A percentile compares a stretch with the other conserved stretches of the same genome.
Evolutionary conservation across 2,113 vertebrate species (phyloP).

Genomic region (Ctenomys sociabilis): DNA sequence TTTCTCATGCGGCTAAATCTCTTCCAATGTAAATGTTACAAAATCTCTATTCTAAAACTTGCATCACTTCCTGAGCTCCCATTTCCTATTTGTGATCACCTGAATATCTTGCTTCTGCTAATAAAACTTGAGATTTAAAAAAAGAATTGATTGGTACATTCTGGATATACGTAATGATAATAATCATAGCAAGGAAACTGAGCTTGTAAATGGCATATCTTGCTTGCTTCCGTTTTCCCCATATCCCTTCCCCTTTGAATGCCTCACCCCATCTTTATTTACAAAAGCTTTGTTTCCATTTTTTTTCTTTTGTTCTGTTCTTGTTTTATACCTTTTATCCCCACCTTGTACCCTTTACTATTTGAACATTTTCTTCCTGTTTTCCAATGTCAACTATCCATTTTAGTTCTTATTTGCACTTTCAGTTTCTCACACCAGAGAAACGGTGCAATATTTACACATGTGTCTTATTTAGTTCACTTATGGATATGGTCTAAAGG

Average conservation of each 20-base stretch:
- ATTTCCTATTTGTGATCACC: neutral
- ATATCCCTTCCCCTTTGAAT: neutral
- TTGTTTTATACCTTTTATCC: neutral
- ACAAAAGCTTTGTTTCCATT: neutral
- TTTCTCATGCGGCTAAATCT: neutral
- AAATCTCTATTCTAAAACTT: neutral
- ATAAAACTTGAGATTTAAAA: neutral
- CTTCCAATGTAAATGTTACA: conserved; percentile 21
- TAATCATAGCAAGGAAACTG: neutral
- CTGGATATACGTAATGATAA: neutral
- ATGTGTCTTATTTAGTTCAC: neutral
- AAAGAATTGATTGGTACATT: neutral
- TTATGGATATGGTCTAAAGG: neutral
- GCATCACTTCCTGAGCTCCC: neutral
- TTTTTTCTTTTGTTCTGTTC: neutral
- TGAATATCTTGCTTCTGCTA: neutral
- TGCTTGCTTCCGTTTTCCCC: neutral
- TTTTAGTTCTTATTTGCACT: neutral
- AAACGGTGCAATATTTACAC: neutral
- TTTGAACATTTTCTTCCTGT: neutral
- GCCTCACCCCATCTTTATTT: neutral
- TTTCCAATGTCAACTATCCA: neutral
- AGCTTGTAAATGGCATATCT: neutral
- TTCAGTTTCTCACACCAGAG: neutral
- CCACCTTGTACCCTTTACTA: neutral